Evolutionary conservation across 92 coral and sea anemone species (phyloP).

Genomic region (Blastomussa wellsi): DNA sequence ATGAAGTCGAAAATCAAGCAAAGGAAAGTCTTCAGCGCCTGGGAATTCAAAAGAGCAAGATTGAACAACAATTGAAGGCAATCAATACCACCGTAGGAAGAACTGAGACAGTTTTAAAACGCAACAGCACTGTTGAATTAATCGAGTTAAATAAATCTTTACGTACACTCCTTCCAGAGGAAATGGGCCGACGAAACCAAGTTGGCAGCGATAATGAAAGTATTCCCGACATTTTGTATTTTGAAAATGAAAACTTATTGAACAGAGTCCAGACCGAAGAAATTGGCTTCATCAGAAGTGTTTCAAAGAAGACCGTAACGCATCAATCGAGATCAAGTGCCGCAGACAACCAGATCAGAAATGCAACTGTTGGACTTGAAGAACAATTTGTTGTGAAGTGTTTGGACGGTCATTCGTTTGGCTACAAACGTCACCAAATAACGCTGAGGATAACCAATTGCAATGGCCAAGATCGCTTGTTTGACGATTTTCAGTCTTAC

Average conservation of each 20-base stretch:
- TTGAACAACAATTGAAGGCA: background rate
- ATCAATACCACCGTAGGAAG: background rate
- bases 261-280: background rate
- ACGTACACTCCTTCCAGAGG: background rate
- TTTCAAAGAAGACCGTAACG: background rate
- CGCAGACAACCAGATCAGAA: background rate
- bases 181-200: background rate
- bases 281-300: background rate
- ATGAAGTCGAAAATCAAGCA: conserved; percentile 1
- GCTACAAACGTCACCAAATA: background rate
- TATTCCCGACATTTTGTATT: background rate
- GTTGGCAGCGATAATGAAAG: too few species aligned
- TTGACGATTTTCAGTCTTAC: too few species aligned
- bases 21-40: background rate
- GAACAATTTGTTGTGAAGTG: conserved; percentile 8
- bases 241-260: background rate
- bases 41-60: background rate
- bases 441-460: background rate
- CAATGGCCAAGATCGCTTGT: background rate
- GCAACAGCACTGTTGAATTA: background rate
- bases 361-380: background rate
- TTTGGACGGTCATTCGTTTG: too few species aligned
- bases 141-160: background rate
- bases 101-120: conserved; percentile 3
- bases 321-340: background rate